These are phyloP conservation scores for Acanthurus lineatus DNA, from an alignment of 2,797 vertebrate genomes.

Conservation along the genomic window DNA sequence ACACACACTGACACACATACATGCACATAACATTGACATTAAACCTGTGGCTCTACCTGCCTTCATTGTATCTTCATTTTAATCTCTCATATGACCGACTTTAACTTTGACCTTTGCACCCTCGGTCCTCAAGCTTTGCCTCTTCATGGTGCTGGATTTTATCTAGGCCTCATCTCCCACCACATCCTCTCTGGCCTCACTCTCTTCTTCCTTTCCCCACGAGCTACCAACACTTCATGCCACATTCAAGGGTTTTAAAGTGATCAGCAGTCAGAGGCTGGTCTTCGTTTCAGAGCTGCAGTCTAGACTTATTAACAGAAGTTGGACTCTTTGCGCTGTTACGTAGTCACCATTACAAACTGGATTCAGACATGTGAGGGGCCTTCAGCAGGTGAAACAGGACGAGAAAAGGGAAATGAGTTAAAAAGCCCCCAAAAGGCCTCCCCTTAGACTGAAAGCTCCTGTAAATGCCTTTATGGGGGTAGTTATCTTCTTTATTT, in stretches of 20 bases:
- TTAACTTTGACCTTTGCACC: conserved; percentile 42
- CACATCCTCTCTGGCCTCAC: conserved; percentile 34
- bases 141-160: conserved; percentile 2
- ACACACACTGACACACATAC: conserved; percentile 51
- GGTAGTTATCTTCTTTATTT: conserved; percentile 27
- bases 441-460: conserved; percentile 21
- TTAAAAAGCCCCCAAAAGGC: conserved; percentile 5
- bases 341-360: conserved; percentile 42
- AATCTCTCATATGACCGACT: conserved; percentile 18
- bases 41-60: conserved; percentile 26
- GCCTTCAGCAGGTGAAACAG: conserved; percentile 39
- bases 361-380: conserved; percentile 22
- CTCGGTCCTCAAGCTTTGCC: not conserved
- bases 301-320: conserved; percentile 31
- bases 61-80: not conserved
- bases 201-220: conserved; percentile 18
- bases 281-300: conserved; percentile 40
- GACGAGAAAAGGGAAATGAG: conserved; percentile 27
- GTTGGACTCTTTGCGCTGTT: conserved; percentile 10
- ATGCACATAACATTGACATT: conserved; percentile 46
- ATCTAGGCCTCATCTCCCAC: conserved; percentile 38
- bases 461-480: not conserved
- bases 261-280: conserved; percentile 34
- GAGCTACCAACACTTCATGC: conserved; percentile 18
- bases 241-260: conserved; percentile 26